Evolutionary conservation across 2,888 invertebrate genomes (phyloP).

Genomic region (Drosophila anomalata): DNA sequence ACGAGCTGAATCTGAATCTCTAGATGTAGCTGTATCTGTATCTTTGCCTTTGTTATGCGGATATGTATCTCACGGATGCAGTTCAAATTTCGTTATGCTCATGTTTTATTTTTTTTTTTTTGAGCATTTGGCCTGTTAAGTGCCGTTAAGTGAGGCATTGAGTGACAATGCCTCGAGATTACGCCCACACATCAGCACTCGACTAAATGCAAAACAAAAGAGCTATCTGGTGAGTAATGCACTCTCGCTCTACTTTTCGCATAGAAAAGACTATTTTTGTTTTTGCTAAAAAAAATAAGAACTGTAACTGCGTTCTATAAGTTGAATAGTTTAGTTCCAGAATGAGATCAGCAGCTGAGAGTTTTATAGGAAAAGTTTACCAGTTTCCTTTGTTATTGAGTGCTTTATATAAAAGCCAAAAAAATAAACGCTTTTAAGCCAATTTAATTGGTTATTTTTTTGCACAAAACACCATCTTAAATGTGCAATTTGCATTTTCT

Average conservation of each 20-base stretch:
- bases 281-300: slow-evolving; percentile 5
- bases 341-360: slow-evolving; percentile 25
- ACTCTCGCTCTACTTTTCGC: slow-evolving; percentile 30
- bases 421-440: neutral
- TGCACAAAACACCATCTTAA: neutral
- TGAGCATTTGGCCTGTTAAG: slow-evolving; percentile 56
- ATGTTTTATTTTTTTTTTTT: slow-evolving; percentile 34
- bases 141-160: slow-evolving; percentile 70
- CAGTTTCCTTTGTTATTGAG: neutral
- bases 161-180: slow-evolving; percentile 61
- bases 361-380: slow-evolving; percentile 30
- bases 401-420: slow-evolving; percentile 1
- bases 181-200: slow-evolving; percentile 49
- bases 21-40: slow-evolving; percentile 12
- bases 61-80: slow-evolving; percentile 51
- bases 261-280: slow-evolving; percentile 7
- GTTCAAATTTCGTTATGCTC: slow-evolving; percentile 41
- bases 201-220: slow-evolving; percentile 47
- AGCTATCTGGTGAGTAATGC: slow-evolving; percentile 38
- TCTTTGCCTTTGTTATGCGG: slow-evolving; percentile 33
- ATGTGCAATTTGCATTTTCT: neutral
- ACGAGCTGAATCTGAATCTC: slow-evolving; percentile 20
- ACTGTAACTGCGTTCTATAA: slow-evolving; percentile 36
- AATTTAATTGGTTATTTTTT: neutral
- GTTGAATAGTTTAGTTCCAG: slow-evolving; percentile 12